Conservation (phyloP, 2,797 vertebrate genomes). For the Sus cebifrons region DNA sequence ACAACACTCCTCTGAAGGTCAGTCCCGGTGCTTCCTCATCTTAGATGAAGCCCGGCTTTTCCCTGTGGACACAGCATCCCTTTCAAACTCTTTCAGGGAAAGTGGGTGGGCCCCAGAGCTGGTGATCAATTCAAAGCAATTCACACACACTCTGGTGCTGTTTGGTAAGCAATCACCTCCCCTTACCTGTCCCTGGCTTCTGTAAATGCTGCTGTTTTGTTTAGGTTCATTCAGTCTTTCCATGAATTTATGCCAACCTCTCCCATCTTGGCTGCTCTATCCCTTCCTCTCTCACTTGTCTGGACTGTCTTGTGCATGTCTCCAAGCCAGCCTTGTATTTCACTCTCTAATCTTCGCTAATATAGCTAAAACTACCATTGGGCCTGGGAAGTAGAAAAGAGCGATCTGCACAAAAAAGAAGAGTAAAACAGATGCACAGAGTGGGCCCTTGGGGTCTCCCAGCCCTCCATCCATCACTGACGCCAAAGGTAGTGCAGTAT, state of each 20-base stretch:
- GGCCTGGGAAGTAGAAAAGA: not conserved
- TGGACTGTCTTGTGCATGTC: not conserved
- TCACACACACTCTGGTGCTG: not conserved
- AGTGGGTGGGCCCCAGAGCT: not conserved
- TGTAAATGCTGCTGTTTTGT: not conserved
- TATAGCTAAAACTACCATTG: not conserved
- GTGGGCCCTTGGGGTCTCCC: not conserved
- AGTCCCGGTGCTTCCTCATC: not conserved
- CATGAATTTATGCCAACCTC: not conserved
- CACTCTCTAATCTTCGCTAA: not conserved
- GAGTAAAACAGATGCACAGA: not conserved
- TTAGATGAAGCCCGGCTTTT: not conserved
- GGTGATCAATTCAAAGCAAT: not conserved
- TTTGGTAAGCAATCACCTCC: not conserved
- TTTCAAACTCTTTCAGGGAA: not conserved
- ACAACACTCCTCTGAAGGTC: not conserved
- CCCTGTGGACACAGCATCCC: no score
- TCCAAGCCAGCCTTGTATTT: not conserved
- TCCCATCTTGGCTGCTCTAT: not conserved
- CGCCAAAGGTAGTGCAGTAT: not conserved
- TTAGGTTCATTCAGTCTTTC: not conserved
- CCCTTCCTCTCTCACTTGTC: not conserved
- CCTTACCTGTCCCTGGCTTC: not conserved
- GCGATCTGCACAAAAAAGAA: not conserved
- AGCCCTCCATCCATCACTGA: rapidly evolving